phyloP scores from a whole-genome alignment of 2,888 invertebrate species.

The Coleophora deauratella region DNA sequence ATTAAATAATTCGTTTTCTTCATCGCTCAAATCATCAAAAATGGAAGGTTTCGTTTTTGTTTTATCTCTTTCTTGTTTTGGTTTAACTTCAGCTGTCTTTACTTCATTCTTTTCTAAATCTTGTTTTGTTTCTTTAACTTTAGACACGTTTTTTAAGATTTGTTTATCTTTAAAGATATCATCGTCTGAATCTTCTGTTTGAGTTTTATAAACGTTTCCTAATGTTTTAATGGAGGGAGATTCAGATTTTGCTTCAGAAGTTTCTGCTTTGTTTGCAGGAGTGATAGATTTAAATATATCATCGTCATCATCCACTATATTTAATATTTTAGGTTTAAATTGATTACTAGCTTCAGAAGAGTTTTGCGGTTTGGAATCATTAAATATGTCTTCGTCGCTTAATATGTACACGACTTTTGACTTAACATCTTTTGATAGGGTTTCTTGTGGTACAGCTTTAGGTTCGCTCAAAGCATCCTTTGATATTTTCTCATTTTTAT shows the following conservation, averaged over 20 bases:
- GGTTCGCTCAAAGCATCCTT: neutral
- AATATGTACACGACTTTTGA: slow-evolving; percentile 57
- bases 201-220: neutral
- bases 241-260: slow-evolving; percentile 1
- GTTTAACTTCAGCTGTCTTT: slow-evolving; percentile 5
- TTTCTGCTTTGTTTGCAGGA: slow-evolving; percentile 8
- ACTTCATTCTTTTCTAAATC: slow-evolving; percentile 3
- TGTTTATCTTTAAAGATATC: slow-evolving; percentile 7
- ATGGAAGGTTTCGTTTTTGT: slow-evolving; percentile 25
- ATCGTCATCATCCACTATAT: slow-evolving; percentile 2
- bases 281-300: slow-evolving; percentile 17
- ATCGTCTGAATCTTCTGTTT: slow-evolving; percentile 1
- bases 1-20: slow-evolving; percentile 43
- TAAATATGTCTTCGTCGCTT: slow-evolving; percentile 60
- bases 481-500: neutral
- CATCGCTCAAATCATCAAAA: slow-evolving; percentile 46
- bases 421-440: slow-evolving; percentile 19
- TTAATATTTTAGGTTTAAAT: slow-evolving; percentile 7
- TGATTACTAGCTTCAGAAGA: slow-evolving; percentile 8
- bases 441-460: neutral
- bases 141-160: neutral
- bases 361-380: slow-evolving; percentile 8
- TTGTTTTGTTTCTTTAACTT: neutral
- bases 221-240: neutral
- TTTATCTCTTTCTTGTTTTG: slow-evolving; percentile 5